Percentiles rank a stretch among this genome's conserved stretches.
These are phyloP conservation scores for Lophius piscatorius DNA, from an alignment of 2,113 vertebrate species.

Conservation along the genomic window DNA sequence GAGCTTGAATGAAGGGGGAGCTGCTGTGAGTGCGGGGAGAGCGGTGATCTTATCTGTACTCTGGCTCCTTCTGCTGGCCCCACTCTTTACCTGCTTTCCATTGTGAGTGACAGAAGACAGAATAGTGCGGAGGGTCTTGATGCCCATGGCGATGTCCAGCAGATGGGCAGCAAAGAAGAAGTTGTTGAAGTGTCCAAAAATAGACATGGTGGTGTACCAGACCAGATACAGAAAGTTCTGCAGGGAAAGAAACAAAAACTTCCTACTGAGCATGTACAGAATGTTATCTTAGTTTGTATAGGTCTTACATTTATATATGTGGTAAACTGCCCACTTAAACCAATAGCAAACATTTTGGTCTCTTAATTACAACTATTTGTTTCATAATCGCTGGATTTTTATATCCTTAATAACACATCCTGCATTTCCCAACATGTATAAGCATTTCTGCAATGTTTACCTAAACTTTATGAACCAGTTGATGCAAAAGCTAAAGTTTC, in stretches of 20 bases:
- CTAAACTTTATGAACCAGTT: too few species aligned
- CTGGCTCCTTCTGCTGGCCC: slow-evolving; percentile 59
- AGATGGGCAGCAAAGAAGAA: slow-evolving; percentile 98
- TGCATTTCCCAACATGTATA: too few species aligned
- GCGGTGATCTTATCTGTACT: background rate
- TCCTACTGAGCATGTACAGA: too few species aligned
- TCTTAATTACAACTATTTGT: too few species aligned
- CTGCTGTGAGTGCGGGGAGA: too few species aligned
- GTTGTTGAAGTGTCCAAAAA: slow-evolving; percentile 98
- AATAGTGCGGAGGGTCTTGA: slow-evolving; percentile 95
- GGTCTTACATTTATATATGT: too few species aligned
- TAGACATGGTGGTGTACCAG: slow-evolving; percentile 96
- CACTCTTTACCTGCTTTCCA: slow-evolving; percentile 90
- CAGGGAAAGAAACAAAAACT: background rate
- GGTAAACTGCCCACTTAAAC: too few species aligned
- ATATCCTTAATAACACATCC: background rate
- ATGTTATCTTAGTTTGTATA: too few species aligned
- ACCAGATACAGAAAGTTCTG: slow-evolving; percentile 95
- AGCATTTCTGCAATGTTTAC: too few species aligned
- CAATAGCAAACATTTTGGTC: too few species aligned
- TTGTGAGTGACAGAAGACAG: slow-evolving; percentile 98
- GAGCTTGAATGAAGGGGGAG: too few species aligned
- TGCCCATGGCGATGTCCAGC: slow-evolving; percentile 97
- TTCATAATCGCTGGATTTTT: background rate
- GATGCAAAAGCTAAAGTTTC: too few species aligned